Evolutionary conservation across 2,797 vertebrate genomes (phyloP), one percentile per base, ranked within the genome.

Genomic region (Falco concolor): DNA sequence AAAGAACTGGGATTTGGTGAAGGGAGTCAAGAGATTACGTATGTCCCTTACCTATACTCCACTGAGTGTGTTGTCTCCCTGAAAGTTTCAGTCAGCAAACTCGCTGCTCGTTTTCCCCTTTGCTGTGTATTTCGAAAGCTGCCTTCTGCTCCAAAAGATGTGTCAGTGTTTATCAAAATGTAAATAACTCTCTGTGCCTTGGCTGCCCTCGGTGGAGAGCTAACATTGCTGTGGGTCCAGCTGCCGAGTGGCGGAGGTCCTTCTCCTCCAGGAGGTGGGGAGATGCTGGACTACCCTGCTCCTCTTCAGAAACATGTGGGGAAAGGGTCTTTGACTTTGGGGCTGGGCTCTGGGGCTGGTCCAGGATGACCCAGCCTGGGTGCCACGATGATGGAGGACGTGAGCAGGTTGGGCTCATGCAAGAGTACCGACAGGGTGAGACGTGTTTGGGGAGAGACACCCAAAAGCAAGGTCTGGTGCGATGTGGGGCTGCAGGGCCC

Each of bases 1-100:
- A 64, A 21, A 74, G 56, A 68, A 4, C 13, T 2, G 6, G 57
- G n/a, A 6, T 73, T 63, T 34, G 78, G 44, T 5, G 38, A 9
- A n/a, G 59, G 87, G 73, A 50, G 59, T 6, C 25, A 19, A 9
- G 8, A 24, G 34, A 18, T 56, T 19, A 18, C 65, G 42, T 12
- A 4, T 12, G 23, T 17, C n/a, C 42, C 28, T 47, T 38, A 24
- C 64, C 64, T 47, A 25, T 0, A 0, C 70, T 28, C 60, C 4
- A 0, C 1, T 19, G 22, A 54, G 50, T 1, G 1, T 0, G 0
- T 78, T 89, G 74, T 32, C 38, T 50, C 61, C 24, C 3, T 8
- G 24, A 5, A 14, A 11, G 23, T 45, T 86, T 32, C 28, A 22
- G 14, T 5, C 22, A 42, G 36, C 19, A 73, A 87, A 2, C 9